Evolutionary conservation across 2,797 vertebrate species (phyloP).

Genomic region (Hoplostethus atlanticus): DNA sequence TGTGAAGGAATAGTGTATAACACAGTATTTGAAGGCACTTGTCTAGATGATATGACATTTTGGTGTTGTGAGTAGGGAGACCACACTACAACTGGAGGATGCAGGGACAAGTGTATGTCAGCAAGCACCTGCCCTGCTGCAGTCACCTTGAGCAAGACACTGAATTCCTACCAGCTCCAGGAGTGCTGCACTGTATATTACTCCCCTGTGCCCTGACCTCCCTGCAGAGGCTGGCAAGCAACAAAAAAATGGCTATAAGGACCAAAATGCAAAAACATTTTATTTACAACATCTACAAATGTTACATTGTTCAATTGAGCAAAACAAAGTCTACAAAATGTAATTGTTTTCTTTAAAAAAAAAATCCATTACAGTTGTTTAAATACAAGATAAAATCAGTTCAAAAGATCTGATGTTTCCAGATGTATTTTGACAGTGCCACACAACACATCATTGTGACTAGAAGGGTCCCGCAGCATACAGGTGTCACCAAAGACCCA

Average conservation of each 20-base stretch:
- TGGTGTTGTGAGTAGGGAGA: too few species aligned
- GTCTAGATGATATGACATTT: too few species aligned
- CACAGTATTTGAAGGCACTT: too few species aligned
- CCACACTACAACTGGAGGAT: not conserved
- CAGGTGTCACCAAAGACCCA: constrained; percentile 77
- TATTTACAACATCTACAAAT: not conserved
- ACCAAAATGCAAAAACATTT: not conserved
- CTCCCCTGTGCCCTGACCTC: not conserved
- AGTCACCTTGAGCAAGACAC: not conserved
- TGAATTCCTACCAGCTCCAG: not conserved
- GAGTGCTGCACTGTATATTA: not conserved
- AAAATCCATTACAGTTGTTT: not conserved
- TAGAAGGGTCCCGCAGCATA: constrained; percentile 88
- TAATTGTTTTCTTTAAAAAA: not conserved
- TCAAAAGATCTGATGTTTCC: constrained; percentile 81
- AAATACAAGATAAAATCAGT: not conserved
- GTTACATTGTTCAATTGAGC: too few species aligned
- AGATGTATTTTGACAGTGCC: constrained; percentile 84
- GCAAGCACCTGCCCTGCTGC: not conserved
- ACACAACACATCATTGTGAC: constrained; percentile 86
- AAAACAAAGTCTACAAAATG: not conserved
- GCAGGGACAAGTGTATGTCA: not conserved
- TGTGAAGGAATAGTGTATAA: not conserved
- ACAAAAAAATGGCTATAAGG: not conserved
- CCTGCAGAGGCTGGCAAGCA: not conserved